A percentile compares a stretch with the other conserved stretches of the same genome.
Evolutionary conservation across 2,888 invertebrate species (phyloP).

Genomic region (Hirudinaria manillensis): DNA sequence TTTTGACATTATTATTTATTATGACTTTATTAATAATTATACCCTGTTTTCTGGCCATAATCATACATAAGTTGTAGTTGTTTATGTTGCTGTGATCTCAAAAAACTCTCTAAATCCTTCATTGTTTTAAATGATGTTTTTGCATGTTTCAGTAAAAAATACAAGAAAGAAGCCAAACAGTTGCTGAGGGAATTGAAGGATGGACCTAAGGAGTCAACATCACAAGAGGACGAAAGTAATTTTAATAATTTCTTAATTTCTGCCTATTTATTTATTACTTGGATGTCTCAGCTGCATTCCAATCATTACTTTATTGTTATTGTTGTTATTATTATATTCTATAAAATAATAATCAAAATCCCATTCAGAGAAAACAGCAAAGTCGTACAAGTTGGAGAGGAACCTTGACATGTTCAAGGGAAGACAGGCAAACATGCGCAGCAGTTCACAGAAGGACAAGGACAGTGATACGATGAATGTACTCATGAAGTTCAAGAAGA

Average conservation of each 20-base stretch:
- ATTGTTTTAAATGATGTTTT: not conserved
- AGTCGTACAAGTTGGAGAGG: too few relatives aligned
- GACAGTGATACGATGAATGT: constrained; percentile 66
- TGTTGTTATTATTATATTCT: too few relatives aligned
- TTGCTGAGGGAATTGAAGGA: constrained; percentile 34
- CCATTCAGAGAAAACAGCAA: not conserved
- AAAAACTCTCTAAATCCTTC: constrained; percentile 1
- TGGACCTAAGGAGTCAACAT: constrained; percentile 34
- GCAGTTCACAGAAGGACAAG: too few relatives aligned
- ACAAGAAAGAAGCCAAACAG: constrained; percentile 23
- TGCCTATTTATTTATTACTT: not conserved
- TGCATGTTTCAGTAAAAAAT: constrained; percentile 47
- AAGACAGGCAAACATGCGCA: constrained; percentile 44
- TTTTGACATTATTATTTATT: not conserved
- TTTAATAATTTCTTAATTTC: not conserved
- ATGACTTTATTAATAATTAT: constrained; percentile 20
- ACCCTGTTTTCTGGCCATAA: not conserved
- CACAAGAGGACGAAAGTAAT: constrained; percentile 37
- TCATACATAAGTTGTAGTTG: not conserved
- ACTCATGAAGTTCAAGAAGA: constrained; percentile 75
- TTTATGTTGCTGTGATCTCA: not conserved
- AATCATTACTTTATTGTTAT: not conserved
- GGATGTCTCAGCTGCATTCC: not conserved
- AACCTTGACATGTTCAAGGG: not conserved
- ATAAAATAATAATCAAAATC: too few relatives aligned